Evolutionary conservation across 2,888 invertebrate species (phyloP).

Genomic region (Chaitophorus viminalis): DNA sequence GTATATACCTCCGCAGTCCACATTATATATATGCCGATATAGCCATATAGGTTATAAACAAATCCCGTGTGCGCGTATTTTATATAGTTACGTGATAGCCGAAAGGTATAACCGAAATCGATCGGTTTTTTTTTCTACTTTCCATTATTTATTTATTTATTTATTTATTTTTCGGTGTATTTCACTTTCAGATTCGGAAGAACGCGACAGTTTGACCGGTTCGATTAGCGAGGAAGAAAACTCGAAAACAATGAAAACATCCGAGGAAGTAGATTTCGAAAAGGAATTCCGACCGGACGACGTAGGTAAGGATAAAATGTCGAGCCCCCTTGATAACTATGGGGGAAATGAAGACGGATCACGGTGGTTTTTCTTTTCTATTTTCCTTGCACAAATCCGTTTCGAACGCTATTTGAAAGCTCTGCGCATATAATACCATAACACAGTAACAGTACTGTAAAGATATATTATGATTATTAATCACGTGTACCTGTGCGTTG

Average conservation of each 20-base stretch:
- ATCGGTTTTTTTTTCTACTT: too few relatives aligned
- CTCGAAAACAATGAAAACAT: constrained; percentile 64
- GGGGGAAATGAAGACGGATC: too few relatives aligned
- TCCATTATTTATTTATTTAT: background rate
- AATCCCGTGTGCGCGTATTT: background rate
- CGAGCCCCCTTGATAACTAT: background rate
- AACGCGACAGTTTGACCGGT: constrained; percentile 15
- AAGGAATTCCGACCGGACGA: constrained; percentile 84
- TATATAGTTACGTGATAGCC: background rate
- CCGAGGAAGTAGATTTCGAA: constrained; percentile 68
- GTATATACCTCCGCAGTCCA: too few relatives aligned
- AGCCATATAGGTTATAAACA: background rate
- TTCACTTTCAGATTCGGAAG: background rate
- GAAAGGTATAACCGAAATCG: background rate
- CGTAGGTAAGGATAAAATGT: constrained; percentile 71
- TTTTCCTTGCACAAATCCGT: too few relatives aligned
- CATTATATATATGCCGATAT: too few relatives aligned
- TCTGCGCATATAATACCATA: background rate
- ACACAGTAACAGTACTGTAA: background rate
- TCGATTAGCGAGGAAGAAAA: constrained; percentile 1
- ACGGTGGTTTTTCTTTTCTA: too few relatives aligned
- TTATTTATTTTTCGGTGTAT: background rate
- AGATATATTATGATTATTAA: too few relatives aligned
- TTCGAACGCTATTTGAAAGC: background rate
- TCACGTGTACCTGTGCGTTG: constrained; percentile 1